Base-by-base conservation (phyloP, 2,888 invertebrate species). In the Idaea aversata region DNA sequence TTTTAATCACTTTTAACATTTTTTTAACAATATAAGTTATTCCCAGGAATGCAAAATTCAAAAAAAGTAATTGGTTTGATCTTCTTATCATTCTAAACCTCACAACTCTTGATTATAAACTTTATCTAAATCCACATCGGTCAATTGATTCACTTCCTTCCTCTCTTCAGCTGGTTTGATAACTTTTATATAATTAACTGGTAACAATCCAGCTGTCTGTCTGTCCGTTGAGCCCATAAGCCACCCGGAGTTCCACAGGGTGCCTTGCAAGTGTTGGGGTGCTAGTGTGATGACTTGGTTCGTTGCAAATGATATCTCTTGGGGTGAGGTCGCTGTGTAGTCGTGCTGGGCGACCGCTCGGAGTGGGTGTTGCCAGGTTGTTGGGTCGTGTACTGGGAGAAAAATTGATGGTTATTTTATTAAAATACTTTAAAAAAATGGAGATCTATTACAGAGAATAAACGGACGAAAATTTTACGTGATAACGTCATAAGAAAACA, bases 241-340 rank as follows among this genome's bases (percentile, higher is more conserved):
- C 96, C 96, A 96, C 4, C 96, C 96, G 0, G 95, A 93, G 82
- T 94, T 95, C 80, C 95, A 94, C 4, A 96, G 85, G 13, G 93
- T 78, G 75, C 95, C 95, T 87, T 99, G 99, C 34, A 97, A 91
- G 72, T 96, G 95, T 81, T 95, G 94, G 0, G 99, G 98, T 0
- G 99, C 99, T 10, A 99, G 89, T 65, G 95, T 93, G 5, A 99
- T 87, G 57, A 94, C 94, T 79, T 98, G 97, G 71, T 97, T 97
- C 64, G 95, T 93, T 71, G 93, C 91, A 79, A 99, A 94, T 70
- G 95, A 95, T 38, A 99, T 84, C 87, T 99, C 99, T 69, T 96
- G 95, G 0, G 95, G 94, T 15, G 94, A 94, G 1, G 94, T 93
- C 0, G 96, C 96, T 65, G 94, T 93, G 88, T 98, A 99, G 81